Conservation (phyloP, 23 tunicate genomes). For the Phallusia fumigata region DNA sequence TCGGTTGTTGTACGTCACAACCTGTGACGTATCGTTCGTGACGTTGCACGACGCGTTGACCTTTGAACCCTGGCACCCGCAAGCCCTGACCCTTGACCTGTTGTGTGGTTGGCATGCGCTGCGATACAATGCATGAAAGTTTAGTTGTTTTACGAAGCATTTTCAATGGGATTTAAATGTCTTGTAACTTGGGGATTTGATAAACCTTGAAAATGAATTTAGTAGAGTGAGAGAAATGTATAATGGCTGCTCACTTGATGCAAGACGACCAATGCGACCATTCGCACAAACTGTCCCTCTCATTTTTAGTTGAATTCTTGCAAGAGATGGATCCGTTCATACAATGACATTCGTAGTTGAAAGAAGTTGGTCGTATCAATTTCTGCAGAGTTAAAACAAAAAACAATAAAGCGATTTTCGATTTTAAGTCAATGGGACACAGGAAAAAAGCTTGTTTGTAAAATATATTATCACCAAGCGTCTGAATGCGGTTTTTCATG, state of each 20-base stretch:
- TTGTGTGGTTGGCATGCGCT: not conserved
- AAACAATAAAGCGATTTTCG: too few species aligned
- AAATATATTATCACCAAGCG: too few species aligned
- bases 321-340: constrained; percentile 27
- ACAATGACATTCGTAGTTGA: constrained; percentile 21
- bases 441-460: too few species aligned
- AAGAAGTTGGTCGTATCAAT: not conserved
- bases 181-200: too few species aligned
- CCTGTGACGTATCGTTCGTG: not conserved
- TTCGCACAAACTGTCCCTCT: not conserved
- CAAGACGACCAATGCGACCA: constrained; percentile 66
- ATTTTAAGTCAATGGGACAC: too few species aligned
- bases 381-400: too few species aligned
- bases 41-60: not conserved
- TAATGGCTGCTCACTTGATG: constrained; percentile 15
- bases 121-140: not conserved
- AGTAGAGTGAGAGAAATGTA: not conserved
- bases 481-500: too few species aligned
- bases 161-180: too few species aligned
- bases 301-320: not conserved
- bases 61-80: not conserved
- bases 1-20: too few species aligned
- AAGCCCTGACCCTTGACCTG: not conserved
- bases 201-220: not conserved
- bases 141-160: too few species aligned